These are phyloP conservation scores for Eupsittula cactorum DNA, from an alignment of 2,113 vertebrate species.

Conservation along the genomic window DNA sequence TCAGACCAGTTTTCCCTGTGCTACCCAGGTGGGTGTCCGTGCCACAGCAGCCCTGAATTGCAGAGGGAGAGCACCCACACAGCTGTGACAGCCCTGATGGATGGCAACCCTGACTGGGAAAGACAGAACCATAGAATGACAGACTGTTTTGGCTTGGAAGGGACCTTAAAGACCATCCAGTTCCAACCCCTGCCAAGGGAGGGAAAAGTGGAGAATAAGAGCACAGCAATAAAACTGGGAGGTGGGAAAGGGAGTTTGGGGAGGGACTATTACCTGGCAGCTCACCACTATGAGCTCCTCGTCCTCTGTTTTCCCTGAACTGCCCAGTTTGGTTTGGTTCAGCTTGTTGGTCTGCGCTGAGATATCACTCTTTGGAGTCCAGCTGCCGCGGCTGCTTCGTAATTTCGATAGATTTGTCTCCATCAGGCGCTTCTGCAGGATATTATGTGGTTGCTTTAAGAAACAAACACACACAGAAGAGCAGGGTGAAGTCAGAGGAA, in stretches of 20 bases:
- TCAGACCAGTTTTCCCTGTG: not conserved
- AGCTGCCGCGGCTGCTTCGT: slow-evolving; percentile 71
- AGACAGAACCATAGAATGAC: not conserved
- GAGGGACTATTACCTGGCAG: slow-evolving; percentile 78
- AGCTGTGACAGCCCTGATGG: accelerated
- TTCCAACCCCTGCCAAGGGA: not conserved
- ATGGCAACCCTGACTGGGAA: not conserved
- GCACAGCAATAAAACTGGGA: not conserved
- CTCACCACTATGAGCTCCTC: slow-evolving; percentile 80
- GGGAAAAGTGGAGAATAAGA: not conserved
- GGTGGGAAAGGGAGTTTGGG: not conserved
- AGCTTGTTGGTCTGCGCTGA: slow-evolving; percentile 57
- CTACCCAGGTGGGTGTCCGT: not conserved
- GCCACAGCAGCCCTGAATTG: not conserved
- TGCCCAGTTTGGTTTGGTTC: slow-evolving; percentile 68
- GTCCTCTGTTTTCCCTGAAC: slow-evolving; percentile 66
- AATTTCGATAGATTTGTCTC: slow-evolving; percentile 84
- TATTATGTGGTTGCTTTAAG: slow-evolving; percentile 86
- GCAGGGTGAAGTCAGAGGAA: not conserved
- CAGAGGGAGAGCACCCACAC: not conserved
- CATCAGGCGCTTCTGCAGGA: slow-evolving; percentile 88
- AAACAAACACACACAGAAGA: not conserved
- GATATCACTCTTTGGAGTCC: slow-evolving; percentile 65
- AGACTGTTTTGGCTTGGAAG: not conserved
- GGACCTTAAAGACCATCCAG: not conserved